Evolutionary conservation across 2,888 invertebrate species (phyloP), one percentile per base, ranked within the genome.

Genomic region (Prosopocoilus inquinatus): DNA sequence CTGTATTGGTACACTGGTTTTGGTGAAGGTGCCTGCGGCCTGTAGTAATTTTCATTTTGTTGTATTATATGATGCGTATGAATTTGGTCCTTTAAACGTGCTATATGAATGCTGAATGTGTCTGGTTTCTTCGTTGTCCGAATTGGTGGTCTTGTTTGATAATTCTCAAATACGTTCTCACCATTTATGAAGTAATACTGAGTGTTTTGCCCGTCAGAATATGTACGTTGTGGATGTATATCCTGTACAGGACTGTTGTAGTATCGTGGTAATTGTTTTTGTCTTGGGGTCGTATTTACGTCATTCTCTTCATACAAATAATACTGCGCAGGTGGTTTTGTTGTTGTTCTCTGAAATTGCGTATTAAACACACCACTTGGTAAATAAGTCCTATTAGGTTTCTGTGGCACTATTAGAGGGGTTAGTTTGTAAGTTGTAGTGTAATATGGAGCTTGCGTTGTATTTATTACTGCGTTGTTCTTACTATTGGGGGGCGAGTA

Each of bases 1-100:
- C 85, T 88, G 70, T 86, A 90, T 69, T 90, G 89, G 70, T 89
- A 90, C 5, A 86, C 80, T 0, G 88, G 86, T 68, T 85, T 82
- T 16, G 58, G 47, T 47, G 55, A 41, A 9, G 44, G 44, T 28
- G 20, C 20, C 7, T 51, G 44, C 5, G 49, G 59, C 54, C 28
- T 35, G 36, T 35, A 44, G 11, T 44, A 53, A 38, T 51, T 47
- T 57, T 13, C 28, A 35, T 49, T 35, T 49, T 81, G 80, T 46
- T 80, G 80, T 2, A 82, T 82, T 8, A 82, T 83, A 61, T 82
- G 85, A 62, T 83, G 82, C 35, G 73, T 69, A 55, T 85, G 83
- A 45, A 88, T 81, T 15, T 87, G 86, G 63, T 87, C 83, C 61
- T 85, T 83, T 59, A 88, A 81, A 50, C 84, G 81, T 48, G 85